Evolutionary conservation across 2,888 invertebrate genomes (phyloP), one percentile per base, ranked within the genome.

Genomic region (Luffia ferchaultella): DNA sequence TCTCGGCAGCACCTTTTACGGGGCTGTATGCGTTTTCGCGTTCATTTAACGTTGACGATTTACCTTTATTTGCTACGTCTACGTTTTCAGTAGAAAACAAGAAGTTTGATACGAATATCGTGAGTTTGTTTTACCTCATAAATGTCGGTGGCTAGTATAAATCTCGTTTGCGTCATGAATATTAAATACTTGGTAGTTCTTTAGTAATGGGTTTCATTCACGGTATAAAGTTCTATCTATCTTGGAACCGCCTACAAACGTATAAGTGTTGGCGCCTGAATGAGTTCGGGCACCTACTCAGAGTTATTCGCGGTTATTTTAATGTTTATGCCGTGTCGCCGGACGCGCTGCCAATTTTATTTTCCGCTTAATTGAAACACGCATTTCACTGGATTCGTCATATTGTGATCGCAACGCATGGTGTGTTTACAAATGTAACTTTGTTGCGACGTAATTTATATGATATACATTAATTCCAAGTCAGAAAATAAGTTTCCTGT

Each of bases 281-380:
- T 71, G 70, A 66, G 66, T 40, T 45, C 41, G 19, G 50, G 45
- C 45, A 50, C 61, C 53, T 48, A 47, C 65, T 67, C 65, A 65
- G 65, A 63, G 64, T 18, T 62, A 63, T 68, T 68, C 65, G 65
- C 65, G 69, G 68, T 71, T 70, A 71, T 73, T 73, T 68, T 66
- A 69, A 70, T 70, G 70, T 70, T 67, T 71, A 68, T 68, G 62
- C 68, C 67, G 69, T 68, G 69, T 67, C 65, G 71, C 61, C 61
- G 61, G 63, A 67, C 61, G 61, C 63, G 62, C 67, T 71, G 74
- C 71, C 72, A 73, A 73, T 66, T 68, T 70, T 72, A 72, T 72
- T 71, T 74, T 71, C 68, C 67, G 64, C 71, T 72, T 73, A 70
- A 73, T 70, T 72, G 69, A 73, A 73, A 72, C 70, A 70, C 68